Percentiles rank a stretch among this genome's conserved stretches.
Conservation (phyloP, 2,888 invertebrate species). For the Ectemnius cavifrons region DNA sequence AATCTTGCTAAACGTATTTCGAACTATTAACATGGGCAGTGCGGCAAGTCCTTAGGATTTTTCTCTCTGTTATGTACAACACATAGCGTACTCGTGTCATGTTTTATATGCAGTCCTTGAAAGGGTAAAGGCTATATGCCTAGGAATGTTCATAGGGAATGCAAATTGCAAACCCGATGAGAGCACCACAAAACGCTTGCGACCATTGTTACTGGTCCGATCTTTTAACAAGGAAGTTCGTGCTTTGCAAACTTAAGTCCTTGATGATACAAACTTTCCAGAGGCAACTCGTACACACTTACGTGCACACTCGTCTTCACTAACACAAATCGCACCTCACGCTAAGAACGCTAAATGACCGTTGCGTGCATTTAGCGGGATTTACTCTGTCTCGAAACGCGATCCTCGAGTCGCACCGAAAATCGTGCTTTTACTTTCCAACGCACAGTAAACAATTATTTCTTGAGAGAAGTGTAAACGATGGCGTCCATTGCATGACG, state of each 20-base stretch:
- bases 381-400: constrained; percentile 29
- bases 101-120: constrained; percentile 47
- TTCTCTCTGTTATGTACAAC: constrained; percentile 32
- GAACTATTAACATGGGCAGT: constrained; percentile 37
- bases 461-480: constrained; percentile 33
- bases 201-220: constrained; percentile 47
- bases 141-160: constrained; percentile 54
- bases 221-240: constrained; percentile 54
- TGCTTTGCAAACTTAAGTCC: constrained; percentile 55
- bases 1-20: constrained; percentile 31
- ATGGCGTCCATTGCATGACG: constrained; percentile 58
- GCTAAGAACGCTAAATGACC: constrained; percentile 52
- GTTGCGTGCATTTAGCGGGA: constrained; percentile 30
- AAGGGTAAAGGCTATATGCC: constrained; percentile 47
- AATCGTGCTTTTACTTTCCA: constrained; percentile 28
- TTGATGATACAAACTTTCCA: constrained; percentile 57
- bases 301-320: constrained; percentile 74
- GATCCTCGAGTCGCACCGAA: constrained; percentile 33
- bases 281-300: constrained; percentile 71
- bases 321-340: constrained; percentile 73
- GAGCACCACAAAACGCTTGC: constrained; percentile 57
- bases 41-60: constrained; percentile 35
- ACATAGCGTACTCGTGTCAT: constrained; percentile 42
- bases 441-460: constrained; percentile 50
- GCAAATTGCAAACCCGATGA: constrained; percentile 47